A percentile compares a stretch with the other conserved stretches of the same genome.
phyloP scores from a whole-genome alignment of 1,140 invertebrate genomes.

The Chrysopa pallens region DNA sequence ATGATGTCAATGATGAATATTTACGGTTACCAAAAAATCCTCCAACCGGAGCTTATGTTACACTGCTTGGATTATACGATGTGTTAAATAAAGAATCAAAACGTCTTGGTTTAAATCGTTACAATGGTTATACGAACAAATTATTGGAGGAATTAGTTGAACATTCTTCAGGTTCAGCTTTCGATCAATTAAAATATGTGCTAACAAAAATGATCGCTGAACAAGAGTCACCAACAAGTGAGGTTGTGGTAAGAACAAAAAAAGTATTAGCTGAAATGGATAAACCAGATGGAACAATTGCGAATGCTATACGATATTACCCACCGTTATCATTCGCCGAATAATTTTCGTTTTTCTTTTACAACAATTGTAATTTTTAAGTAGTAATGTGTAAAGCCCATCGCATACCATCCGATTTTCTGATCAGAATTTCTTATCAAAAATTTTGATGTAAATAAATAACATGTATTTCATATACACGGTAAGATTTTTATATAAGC shows the following conservation, averaged over 20 bases:
- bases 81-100: slow-evolving; percentile 33
- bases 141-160: slow-evolving; percentile 26
- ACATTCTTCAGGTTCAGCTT: slow-evolving; percentile 25
- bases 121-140: slow-evolving; percentile 26
- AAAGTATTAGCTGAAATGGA: slow-evolving; percentile 27
- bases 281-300: slow-evolving; percentile 26
- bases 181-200: slow-evolving; percentile 25
- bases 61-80: slow-evolving; percentile 31
- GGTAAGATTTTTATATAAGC: too few species aligned
- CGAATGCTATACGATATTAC: slow-evolving; percentile 25
- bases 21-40: slow-evolving; percentile 10
- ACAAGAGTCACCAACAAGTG: slow-evolving; percentile 26
- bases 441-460: too few species aligned
- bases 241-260: slow-evolving; percentile 29
- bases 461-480: too few species aligned
- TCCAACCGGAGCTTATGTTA: slow-evolving; percentile 21
- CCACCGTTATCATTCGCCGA: slow-evolving; percentile 14
- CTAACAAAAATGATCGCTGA: slow-evolving; percentile 28
- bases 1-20: neutral
- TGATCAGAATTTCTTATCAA: too few species aligned
- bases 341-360: neutral
- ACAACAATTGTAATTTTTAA: too few species aligned
- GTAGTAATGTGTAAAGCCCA: too few species aligned
- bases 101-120: slow-evolving; percentile 28
- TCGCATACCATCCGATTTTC: too few species aligned